phyloP scores from a whole-genome alignment of 1,140 invertebrate genomes.

The Aphidius gifuensis region DNA sequence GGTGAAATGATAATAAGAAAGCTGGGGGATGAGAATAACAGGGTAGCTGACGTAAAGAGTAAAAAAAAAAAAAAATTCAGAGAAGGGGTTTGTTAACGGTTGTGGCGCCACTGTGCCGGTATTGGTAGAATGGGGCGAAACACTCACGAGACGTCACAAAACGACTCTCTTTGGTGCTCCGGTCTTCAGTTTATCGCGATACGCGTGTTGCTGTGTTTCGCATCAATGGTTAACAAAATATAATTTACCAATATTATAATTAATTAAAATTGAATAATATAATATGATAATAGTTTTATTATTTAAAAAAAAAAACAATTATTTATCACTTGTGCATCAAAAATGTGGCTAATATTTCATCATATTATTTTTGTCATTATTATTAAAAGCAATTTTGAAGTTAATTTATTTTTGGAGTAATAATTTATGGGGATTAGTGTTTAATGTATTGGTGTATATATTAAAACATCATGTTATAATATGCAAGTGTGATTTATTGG shows the following conservation, averaged over 20 bases:
- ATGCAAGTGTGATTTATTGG: too few species aligned
- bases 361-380: too few species aligned
- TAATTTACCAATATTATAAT: background rate
- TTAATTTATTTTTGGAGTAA: too few species aligned
- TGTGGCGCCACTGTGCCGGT: constrained; percentile 13
- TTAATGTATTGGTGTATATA: too few species aligned
- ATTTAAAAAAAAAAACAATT: too few species aligned
- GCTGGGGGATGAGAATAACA: background rate
- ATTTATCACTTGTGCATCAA: too few species aligned
- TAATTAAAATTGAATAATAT: too few species aligned
- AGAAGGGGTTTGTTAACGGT: constrained; percentile 1
- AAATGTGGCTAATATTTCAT: too few species aligned
- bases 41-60: background rate
- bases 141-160: constrained; percentile 28
- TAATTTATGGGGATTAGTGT: too few species aligned
- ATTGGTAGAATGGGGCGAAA: constrained; percentile 20
- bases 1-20: background rate
- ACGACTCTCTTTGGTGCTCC: constrained; percentile 36
- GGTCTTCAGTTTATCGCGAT: constrained; percentile 46
- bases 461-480: too few species aligned
- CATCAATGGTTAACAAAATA: background rate
- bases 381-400: too few species aligned
- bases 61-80: background rate
- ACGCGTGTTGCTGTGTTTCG: constrained; percentile 39
- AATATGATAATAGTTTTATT: too few species aligned